Percentiles rank a stretch among this genome's conserved stretches.
phyloP scores from a whole-genome alignment of 2,888 invertebrate species.

The Eristalis arbustorum region DNA sequence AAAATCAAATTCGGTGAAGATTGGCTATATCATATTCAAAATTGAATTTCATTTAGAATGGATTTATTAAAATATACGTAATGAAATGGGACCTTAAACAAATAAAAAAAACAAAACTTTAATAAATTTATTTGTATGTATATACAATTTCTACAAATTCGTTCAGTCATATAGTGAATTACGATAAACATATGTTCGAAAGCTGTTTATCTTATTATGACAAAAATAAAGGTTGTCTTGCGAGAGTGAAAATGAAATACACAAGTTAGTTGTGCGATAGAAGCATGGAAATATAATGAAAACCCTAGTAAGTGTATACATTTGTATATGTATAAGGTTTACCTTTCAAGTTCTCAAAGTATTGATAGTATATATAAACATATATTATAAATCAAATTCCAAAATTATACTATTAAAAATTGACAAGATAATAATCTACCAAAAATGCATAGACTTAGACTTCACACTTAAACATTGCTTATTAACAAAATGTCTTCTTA shows the following conservation, averaged over 20 bases:
- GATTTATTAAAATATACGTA: slow-evolving; percentile 71
- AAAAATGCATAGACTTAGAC: slow-evolving; percentile 38
- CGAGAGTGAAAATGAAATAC: slow-evolving; percentile 53
- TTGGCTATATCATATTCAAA: neutral
- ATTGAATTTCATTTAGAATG: neutral
- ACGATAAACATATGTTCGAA: slow-evolving; percentile 34
- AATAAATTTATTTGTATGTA: slow-evolving; percentile 40
- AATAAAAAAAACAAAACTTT: slow-evolving; percentile 38
- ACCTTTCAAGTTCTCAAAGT: slow-evolving; percentile 28
- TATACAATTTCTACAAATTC: slow-evolving; percentile 19
- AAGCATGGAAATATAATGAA: neutral
- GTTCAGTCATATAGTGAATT: slow-evolving; percentile 9
- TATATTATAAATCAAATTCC: slow-evolving; percentile 52
- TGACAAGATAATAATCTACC: slow-evolving; percentile 31
- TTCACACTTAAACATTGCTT: slow-evolving; percentile 51
- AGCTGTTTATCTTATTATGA: slow-evolving; percentile 30
- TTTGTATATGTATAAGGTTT: slow-evolving; percentile 5
- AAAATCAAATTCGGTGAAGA: neutral
- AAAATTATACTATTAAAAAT: slow-evolving; percentile 74
- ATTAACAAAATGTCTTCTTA: slow-evolving; percentile 32
- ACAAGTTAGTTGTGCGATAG: slow-evolving; percentile 27
- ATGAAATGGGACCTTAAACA: slow-evolving; percentile 74
- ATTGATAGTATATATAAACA: slow-evolving; percentile 26
- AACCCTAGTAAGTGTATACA: slow-evolving; percentile 40
- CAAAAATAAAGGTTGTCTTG: slow-evolving; percentile 57